Conservation (phyloP, 2,888 invertebrate genomes). For the Encarsia formosa region DNA sequence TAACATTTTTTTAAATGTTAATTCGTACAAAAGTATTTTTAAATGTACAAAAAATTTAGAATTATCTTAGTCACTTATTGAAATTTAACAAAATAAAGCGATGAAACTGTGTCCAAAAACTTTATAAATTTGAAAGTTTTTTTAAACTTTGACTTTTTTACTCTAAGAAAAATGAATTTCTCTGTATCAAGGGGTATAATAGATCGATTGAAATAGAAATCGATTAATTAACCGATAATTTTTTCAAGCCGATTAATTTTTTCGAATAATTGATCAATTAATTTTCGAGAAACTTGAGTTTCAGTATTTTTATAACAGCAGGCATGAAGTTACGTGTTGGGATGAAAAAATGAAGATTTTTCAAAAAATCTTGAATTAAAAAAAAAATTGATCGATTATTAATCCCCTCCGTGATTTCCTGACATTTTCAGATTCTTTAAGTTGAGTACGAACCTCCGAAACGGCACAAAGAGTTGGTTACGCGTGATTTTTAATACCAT, state of each 20-base stretch:
- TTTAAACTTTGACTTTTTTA: no score
- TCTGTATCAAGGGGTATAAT: no score
- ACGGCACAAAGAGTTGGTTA: constrained; percentile 14
- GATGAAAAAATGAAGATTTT: no score
- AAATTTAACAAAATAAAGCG: constrained; percentile 8
- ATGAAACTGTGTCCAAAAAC: background rate
- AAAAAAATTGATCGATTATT: no score
- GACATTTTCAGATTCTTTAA: background rate
- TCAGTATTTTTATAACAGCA: no score
- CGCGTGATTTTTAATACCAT: constrained; percentile 20
- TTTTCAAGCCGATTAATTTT: background rate
- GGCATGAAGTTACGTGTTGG: no score
- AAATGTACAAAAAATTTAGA: background rate
- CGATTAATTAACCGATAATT: background rate
- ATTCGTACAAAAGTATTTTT: background rate
- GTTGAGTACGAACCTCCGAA: constrained; percentile 7
- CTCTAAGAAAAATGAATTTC: no score
- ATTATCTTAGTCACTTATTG: background rate
- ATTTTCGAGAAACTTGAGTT: no score
- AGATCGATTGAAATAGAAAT: constrained; percentile 7
- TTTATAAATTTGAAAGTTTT: background rate
- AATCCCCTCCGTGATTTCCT: background rate
- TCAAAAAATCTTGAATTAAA: no score
- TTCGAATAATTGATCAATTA: no score
- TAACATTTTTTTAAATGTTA: background rate